These are phyloP conservation scores for Acrocephalus scirpaceus DNA, from an alignment of 2,797 vertebrate genomes.

Conservation along the genomic window DNA sequence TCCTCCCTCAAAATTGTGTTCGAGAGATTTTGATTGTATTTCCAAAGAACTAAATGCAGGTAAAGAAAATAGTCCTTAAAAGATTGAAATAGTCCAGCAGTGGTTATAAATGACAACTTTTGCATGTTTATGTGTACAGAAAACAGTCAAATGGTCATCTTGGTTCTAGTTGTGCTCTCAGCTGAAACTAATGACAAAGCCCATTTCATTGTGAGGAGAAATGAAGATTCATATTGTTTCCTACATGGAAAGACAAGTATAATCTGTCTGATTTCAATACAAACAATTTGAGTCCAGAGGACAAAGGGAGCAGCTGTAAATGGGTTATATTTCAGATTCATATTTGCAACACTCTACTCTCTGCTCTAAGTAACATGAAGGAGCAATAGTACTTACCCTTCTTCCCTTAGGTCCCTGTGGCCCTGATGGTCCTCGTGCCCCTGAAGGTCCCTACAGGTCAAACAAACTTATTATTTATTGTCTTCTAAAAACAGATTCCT, in stretches of 20 bases:
- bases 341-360: not conserved
- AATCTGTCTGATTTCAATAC: not conserved
- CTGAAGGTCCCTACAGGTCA: conserved; percentile 83
- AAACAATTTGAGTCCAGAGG: not conserved
- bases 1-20: not conserved
- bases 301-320: not conserved
- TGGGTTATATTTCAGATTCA: not conserved
- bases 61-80: not conserved
- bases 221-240: not conserved
- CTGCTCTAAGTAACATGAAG: not conserved
- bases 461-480: not conserved
- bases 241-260: not conserved
- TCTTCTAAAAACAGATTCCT: not conserved
- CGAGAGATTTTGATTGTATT: not conserved
- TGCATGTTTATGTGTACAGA: not conserved
- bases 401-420: conserved; percentile 86
- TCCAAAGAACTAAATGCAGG: not conserved
- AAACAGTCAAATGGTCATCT: not conserved
- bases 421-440: conserved; percentile 86
- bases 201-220: not conserved
- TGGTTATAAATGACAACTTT: not conserved
- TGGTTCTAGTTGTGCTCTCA: not conserved
- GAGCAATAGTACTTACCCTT: conserved; percentile 81
- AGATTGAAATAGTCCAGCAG: not conserved
- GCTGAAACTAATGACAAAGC: not conserved